phyloP scores from a whole-genome alignment of 1,140 invertebrate species.

The Musca domestica region DNA sequence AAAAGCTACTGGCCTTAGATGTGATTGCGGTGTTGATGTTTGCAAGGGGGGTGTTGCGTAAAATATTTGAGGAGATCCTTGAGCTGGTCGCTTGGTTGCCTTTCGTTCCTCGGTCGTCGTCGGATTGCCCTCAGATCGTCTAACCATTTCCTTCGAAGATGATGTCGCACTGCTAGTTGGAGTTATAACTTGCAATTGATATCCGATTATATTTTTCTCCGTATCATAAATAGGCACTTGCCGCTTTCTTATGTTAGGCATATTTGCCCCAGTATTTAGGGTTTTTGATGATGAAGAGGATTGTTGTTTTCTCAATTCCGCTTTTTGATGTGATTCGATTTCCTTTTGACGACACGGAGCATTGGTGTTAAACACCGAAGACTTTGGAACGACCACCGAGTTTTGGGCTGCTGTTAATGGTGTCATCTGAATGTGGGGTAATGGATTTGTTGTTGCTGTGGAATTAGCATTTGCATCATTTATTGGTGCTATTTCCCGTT shows the following conservation, averaged over 20 bases:
- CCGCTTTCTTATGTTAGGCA: too few species aligned
- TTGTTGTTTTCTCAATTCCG: not conserved
- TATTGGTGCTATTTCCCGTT: too few species aligned
- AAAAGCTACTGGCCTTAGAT: too few species aligned
- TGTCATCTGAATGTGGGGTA: not conserved
- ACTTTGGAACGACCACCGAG: not conserved
- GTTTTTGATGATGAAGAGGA: not conserved
- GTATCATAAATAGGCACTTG: conserved; percentile 23
- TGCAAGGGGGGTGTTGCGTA: conserved; percentile 24
- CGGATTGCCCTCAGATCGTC: too few species aligned
- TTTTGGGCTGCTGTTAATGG: not conserved
- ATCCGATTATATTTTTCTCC: conserved; percentile 25
- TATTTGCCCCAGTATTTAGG: too few species aligned
- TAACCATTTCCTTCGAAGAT: too few species aligned
- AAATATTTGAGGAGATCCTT: conserved; percentile 26
- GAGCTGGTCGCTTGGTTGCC: conserved; percentile 13
- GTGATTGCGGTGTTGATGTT: conserved; percentile 17
- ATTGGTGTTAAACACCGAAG: not conserved
- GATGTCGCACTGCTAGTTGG: not conserved
- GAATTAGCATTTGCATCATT: not conserved
- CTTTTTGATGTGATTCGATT: not conserved
- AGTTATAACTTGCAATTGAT: conserved; percentile 19
- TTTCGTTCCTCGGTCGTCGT: not conserved
- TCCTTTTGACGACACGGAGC: not conserved
- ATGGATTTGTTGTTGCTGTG: not conserved